A percentile compares a stretch with the other conserved stretches of the same genome.
Evolutionary conservation across 2,797 vertebrate species (phyloP).

Genomic region (Tarsius wallacei): DNA sequence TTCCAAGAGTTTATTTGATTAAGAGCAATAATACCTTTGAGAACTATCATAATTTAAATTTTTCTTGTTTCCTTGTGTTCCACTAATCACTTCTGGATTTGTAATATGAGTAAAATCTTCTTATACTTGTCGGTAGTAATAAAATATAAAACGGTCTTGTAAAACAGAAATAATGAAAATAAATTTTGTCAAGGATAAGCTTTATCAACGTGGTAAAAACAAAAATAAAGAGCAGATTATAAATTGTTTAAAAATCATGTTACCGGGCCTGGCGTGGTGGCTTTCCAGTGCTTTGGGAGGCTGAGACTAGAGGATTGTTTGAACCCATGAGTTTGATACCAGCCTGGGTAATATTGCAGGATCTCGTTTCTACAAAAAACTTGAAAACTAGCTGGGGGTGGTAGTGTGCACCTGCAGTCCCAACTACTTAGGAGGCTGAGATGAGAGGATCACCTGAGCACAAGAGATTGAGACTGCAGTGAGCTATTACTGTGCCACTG

Average conservation of each 20-base stretch:
- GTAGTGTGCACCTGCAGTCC: no score
- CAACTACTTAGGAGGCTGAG: no score
- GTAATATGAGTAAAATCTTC: conserved; percentile 3
- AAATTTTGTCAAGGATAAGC: neutral
- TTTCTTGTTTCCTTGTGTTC: neutral
- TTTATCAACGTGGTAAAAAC: neutral
- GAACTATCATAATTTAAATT: neutral
- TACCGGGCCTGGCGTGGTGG: no score
- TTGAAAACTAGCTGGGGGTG: no score
- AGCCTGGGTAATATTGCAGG: no score
- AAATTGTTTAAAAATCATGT: neutral
- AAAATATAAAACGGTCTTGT: neutral
- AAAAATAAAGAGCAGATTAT: neutral
- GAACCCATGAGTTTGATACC: no score
- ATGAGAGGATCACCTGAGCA: no score
- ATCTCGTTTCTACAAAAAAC: no score
- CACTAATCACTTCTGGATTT: neutral
- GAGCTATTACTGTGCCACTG: no score
- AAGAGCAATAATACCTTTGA: neutral
- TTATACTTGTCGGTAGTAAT: neutral
- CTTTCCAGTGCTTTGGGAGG: no score
- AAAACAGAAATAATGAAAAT: conserved; percentile 9
- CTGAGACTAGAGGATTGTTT: no score
- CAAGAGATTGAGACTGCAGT: no score
- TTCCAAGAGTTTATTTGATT: conserved; percentile 25